Base-by-base conservation (phyloP, 2,888 invertebrate species). In the Meandrusa payeni region DNA sequence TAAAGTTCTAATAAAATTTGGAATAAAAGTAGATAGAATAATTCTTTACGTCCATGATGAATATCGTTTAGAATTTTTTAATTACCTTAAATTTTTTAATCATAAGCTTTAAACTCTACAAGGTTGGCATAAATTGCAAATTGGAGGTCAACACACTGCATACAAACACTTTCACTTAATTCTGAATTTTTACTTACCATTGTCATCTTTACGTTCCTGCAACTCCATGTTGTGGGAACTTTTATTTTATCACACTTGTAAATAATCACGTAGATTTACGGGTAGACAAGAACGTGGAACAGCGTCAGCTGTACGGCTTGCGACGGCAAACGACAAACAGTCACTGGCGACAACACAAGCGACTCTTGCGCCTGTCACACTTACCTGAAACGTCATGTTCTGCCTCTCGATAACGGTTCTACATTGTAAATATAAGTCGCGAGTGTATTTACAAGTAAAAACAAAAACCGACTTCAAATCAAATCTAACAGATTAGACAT, bases 141-240 rank as follows among this genome's bases (percentile, higher is more conserved):
- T 9, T 50, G 48, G 50, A 52, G 58, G 58, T 42, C 55, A 47
- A 20, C 27, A 33, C 38, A 41, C 40, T 33, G 24, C 23, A 38
- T 41, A 22, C 17, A 11, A 51, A 46, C 51, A 72, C 73, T 74
- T 70, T 71, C 69, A 71, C 71, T 50, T 41, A 27, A 2, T 5
- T 9, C 31, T 5, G 5, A 26, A 2, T 19, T 33, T 17, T 7
- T n/a, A 28, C 57, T 69, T 59, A 69, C 75, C 72, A 43, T 66
- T 59, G 32, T 51, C 52, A 28, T 57, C 48, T 49, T 54, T 57
- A 32, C 57, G 54, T 31, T 64, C 59, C 50, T 68, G 65, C 61
- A 72, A 53, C 53, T 77, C 75, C 75, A 75, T 76, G 32, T 37
- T 56, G 17, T 41, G 38, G 40, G 46, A 32, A 26, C 37, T 49